Evolutionary conservation across 2,113 vertebrate genomes (phyloP), one percentile per base, ranked within the genome.

Genomic region (Takifugu bimaculatus): DNA sequence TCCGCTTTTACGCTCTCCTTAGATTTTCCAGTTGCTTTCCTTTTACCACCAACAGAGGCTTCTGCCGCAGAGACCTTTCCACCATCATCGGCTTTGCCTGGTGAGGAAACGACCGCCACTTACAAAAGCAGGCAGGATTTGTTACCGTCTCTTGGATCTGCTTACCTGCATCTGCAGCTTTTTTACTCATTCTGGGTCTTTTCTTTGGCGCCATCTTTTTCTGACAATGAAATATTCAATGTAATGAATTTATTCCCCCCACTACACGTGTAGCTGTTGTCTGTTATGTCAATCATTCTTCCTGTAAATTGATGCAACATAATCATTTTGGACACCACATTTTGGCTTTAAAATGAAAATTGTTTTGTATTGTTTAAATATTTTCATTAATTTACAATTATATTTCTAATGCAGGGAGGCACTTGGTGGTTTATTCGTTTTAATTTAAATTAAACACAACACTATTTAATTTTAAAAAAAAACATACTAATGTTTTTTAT

Each of bases 151-250:
- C 14, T 13, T 48, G 14, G 15, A 48, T 48, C n/a, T n/a, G n/a
- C 45, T 15, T 6, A 93, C 92, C 85, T 87, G 85, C 68, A 45
- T 3, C 65, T 2, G 72, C 55, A 57, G 67, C 43, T 72, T 3
- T 72, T 57, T 63, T 57, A 20, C 65, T 80, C 59, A 71, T 80
- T 72, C 79, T 64, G 70, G 81, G 12, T 15, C 26, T 84, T 70
- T 77, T 91, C 74, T 80, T 89, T 45, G 90, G 91, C 4, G 90
- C 57, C 91, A 92, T 92, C 49, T 61, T 53, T 83, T 28, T 42
- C 20, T 44, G 6, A n/a, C 66, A 82, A 32, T 29, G 65, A 75
- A 79, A 14, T 14, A 50, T 20, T 7, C 2, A 20, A 25, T 50
- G 48, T n/a, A 20, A 15, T 45, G 20, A 20, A 20, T 20, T 20